Conservation (phyloP, 2,888 invertebrate genomes). For the Rhodophaea formosa region DNA sequence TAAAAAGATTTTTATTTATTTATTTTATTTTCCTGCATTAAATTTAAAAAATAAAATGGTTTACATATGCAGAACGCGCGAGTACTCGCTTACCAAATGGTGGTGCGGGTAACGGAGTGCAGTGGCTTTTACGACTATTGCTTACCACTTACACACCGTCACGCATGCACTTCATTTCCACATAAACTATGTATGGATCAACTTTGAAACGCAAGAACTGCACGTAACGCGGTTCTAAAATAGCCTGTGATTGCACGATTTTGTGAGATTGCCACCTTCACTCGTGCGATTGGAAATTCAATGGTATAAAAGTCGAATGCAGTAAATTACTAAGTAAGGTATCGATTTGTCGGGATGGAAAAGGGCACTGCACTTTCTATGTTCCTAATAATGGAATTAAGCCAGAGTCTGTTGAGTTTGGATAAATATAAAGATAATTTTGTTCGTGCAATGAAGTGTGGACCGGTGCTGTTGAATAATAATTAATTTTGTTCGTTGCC, state of each 20-base stretch:
- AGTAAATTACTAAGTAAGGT: constrained; percentile 59
- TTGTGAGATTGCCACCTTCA: constrained; percentile 34
- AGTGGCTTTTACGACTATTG: background rate
- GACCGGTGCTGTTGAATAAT: too few species aligned
- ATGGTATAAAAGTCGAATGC: constrained; percentile 45
- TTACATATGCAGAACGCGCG: too few species aligned
- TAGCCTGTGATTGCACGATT: constrained; percentile 26
- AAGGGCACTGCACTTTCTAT: constrained; percentile 57
- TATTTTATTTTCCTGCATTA: too few species aligned
- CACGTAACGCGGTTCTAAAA: constrained; percentile 15
- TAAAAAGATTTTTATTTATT: too few species aligned
- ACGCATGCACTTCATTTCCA: background rate
- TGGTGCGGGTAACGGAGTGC: too few species aligned
- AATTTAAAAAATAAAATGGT: too few species aligned
- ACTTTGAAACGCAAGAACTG: background rate
- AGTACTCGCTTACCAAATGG: too few species aligned
- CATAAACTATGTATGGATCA: background rate
- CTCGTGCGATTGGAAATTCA: constrained; percentile 42
- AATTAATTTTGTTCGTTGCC: too few species aligned
- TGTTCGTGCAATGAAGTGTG: too few species aligned
- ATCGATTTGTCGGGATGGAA: constrained; percentile 57
- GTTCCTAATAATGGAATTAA: constrained; percentile 53
- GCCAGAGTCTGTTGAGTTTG: constrained; percentile 34
- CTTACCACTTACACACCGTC: background rate
- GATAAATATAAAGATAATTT: too few species aligned